These are phyloP conservation scores for Myzus persicae DNA, from an alignment of 1,140 invertebrate species.

Conservation along the genomic window DNA sequence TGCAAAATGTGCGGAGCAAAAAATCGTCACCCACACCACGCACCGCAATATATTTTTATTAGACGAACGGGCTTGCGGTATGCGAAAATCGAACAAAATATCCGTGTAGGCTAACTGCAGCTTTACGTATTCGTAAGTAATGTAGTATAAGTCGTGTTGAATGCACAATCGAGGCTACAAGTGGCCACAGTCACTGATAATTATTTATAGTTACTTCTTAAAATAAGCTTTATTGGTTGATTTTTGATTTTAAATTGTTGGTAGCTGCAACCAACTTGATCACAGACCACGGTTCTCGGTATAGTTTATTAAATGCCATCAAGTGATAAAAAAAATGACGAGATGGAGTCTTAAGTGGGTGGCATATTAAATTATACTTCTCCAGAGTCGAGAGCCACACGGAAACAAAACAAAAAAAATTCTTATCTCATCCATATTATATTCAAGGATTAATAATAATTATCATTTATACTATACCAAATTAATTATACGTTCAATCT, in stretches of 20 bases:
- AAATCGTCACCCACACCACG: neutral
- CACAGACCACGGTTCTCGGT: neutral
- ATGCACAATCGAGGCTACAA: too few species aligned
- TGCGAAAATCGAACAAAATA: too few species aligned
- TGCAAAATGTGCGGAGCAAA: neutral
- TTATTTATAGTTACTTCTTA: too few species aligned
- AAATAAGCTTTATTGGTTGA: too few species aligned
- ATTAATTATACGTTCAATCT: neutral
- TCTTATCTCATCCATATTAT: neutral
- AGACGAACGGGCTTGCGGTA: neutral
- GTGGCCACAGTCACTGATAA: too few species aligned
- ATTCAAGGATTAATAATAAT: neutral
- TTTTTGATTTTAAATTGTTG: neutral
- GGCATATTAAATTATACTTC: neutral
- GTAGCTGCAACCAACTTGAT: neutral
- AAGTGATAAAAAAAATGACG: neutral
- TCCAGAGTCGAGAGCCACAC: neutral
- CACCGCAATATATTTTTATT: neutral
- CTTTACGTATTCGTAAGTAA: too few species aligned
- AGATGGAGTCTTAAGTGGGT: neutral
- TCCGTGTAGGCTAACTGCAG: too few species aligned
- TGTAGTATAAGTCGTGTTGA: too few species aligned
- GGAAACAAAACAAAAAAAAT: neutral
- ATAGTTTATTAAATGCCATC: neutral
- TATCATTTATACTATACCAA: neutral